Percentiles rank a stretch among this genome's conserved stretches.
Evolutionary conservation across 2,113 vertebrate species (phyloP).

Genomic region (Lontra canadensis): DNA sequence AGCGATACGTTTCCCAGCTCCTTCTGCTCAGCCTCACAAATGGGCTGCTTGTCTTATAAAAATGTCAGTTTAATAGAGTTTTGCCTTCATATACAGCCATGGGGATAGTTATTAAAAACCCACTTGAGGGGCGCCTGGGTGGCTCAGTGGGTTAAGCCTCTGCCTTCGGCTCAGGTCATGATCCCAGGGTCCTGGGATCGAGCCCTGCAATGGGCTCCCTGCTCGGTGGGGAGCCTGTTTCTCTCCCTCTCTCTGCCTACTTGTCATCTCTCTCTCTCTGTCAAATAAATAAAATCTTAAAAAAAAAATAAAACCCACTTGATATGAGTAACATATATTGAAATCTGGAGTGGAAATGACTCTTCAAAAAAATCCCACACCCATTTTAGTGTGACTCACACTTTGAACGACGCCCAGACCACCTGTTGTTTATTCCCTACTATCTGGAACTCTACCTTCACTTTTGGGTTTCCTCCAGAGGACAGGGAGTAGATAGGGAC

Average conservation of each 20-base stretch:
- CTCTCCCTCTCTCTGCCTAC: too few relatives aligned
- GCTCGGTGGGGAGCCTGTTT: too few relatives aligned
- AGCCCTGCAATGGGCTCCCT: too few relatives aligned
- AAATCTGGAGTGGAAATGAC: constrained; percentile 43
- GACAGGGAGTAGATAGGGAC: background rate
- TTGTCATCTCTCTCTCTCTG: too few relatives aligned
- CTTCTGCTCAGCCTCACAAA: background rate
- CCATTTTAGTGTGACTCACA: constrained; percentile 42
- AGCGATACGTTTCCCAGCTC: background rate
- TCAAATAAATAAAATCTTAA: too few relatives aligned
- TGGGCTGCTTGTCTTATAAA: background rate
- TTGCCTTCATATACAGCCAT: background rate
- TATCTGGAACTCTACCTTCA: constrained; percentile 57
- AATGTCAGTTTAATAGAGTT: background rate
- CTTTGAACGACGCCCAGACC: constrained; percentile 47
- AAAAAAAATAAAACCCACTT: background rate
- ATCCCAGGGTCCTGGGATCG: too few relatives aligned
- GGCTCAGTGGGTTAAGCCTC: too few relatives aligned
- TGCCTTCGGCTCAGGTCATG: too few relatives aligned
- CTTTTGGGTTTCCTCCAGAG: constrained; percentile 55
- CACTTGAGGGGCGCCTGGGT: background rate
- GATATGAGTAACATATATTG: background rate
- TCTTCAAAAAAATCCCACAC: background rate
- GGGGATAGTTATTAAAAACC: background rate
- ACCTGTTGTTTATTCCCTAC: constrained; percentile 69